phyloP scores from a whole-genome alignment of 1,140 invertebrate species.

The Drosophila sucinea region DNA sequence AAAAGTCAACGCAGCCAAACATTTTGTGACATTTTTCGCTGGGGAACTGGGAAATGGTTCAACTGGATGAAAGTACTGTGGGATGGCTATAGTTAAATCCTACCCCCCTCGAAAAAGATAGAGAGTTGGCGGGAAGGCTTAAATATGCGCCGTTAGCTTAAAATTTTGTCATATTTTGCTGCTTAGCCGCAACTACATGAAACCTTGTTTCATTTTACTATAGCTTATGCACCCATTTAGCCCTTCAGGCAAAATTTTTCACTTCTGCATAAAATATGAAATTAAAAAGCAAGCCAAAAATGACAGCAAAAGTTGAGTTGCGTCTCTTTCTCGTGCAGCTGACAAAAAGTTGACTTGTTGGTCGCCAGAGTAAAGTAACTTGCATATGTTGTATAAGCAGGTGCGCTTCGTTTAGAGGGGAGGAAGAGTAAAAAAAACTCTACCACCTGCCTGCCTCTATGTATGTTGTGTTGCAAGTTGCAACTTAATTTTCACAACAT shows the following conservation, averaged over 20 bases:
- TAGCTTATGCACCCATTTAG: conserved; percentile 34
- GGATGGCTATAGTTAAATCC: conserved; percentile 23
- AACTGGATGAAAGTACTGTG: not conserved
- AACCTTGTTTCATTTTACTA: conserved; percentile 63
- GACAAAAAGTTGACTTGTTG: conserved; percentile 49
- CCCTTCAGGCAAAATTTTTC: not conserved
- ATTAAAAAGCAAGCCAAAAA: conserved; percentile 56
- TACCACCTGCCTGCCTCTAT: conserved; percentile 17
- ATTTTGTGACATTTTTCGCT: conserved; percentile 60
- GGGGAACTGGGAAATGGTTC: conserved; percentile 39
- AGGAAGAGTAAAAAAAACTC: not conserved
- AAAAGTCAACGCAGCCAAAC: conserved; percentile 53
- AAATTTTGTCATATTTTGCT: conserved; percentile 69
- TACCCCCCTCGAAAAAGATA: not conserved
- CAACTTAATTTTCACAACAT: conserved; percentile 57
- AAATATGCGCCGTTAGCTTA: conserved; percentile 58
- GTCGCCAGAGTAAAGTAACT: conserved; percentile 27
- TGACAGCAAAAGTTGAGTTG: conserved; percentile 28
- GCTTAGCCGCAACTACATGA: conserved; percentile 58
- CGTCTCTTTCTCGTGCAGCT: conserved; percentile 12
- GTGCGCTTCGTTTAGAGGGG: not conserved
- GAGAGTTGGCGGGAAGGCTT: conserved; percentile 34
- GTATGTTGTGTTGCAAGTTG: conserved; percentile 46
- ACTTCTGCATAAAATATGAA: conserved; percentile 56
- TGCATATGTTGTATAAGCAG: not conserved